phyloP scores from a whole-genome alignment of 2,888 invertebrate species.

The Peribatodes rhomboidaria region DNA sequence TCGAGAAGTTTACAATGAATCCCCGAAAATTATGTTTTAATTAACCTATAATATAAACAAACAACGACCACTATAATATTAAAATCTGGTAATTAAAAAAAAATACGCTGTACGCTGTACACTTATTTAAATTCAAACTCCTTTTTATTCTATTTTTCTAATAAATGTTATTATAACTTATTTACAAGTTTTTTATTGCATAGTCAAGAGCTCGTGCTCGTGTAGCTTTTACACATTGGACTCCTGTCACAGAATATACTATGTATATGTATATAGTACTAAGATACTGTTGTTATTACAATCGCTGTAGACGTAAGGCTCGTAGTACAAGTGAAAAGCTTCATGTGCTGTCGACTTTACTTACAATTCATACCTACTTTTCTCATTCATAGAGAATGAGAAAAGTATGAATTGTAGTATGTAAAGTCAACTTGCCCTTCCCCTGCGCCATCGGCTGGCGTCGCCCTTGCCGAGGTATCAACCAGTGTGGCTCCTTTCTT shows the following conservation, averaged over 20 bases:
- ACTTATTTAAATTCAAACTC: constrained; percentile 15
- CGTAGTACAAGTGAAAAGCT: not conserved
- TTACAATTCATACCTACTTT: constrained; percentile 1
- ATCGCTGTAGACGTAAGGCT: not conserved
- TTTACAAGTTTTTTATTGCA: not conserved
- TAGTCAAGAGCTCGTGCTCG: not conserved
- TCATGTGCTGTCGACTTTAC: constrained; percentile 1
- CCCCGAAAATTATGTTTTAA: constrained; percentile 30
- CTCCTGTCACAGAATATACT: not conserved
- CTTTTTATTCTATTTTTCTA: constrained; percentile 19
- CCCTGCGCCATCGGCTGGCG: constrained; percentile 2
- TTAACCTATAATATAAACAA: constrained; percentile 20
- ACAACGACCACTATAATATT: constrained; percentile 18
- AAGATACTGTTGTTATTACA: constrained; percentile 3
- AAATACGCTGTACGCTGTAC: constrained; percentile 7
- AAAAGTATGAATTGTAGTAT: no score
- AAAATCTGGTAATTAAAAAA: constrained; percentile 19
- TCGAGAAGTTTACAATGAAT: constrained; percentile 20
- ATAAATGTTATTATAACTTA: not conserved
- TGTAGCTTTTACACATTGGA: not conserved
- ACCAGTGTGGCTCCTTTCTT: no score
- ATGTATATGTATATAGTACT: not conserved
- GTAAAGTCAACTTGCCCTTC: constrained; percentile 1
- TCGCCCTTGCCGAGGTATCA: no score
- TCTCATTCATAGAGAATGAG: constrained; percentile 1